phyloP scores from a whole-genome alignment of 2,888 invertebrate species.

The Lucinisca nassula region DNA sequence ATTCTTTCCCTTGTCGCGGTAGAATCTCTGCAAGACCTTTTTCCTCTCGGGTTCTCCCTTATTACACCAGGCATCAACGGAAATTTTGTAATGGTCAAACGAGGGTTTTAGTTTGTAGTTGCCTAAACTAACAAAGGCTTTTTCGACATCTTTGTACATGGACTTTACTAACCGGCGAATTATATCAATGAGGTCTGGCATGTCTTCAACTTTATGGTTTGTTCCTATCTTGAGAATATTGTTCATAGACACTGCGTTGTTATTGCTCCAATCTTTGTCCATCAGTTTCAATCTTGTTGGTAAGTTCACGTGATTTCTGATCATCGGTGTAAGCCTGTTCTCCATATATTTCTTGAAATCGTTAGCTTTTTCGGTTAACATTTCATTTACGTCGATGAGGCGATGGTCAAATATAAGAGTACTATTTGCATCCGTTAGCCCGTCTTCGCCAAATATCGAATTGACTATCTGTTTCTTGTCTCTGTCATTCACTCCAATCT shows the following conservation, averaged over 20 bases:
- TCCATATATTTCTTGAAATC: too few species aligned
- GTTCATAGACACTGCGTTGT: slow-evolving; percentile 39
- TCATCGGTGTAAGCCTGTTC: too few species aligned
- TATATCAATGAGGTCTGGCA: slow-evolving; percentile 26
- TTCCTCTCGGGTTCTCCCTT: background rate
- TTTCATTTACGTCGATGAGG: background rate
- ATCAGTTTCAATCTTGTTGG: slow-evolving; percentile 2
- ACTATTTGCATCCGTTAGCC: slow-evolving; percentile 7
- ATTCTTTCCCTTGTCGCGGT: slow-evolving; percentile 2
- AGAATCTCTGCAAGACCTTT: background rate
- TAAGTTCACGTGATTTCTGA: slow-evolving; percentile 21
- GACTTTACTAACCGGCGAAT: background rate
- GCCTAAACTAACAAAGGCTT: slow-evolving; percentile 25
- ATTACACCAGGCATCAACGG: slow-evolving; percentile 18
- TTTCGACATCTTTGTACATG: slow-evolving; percentile 35
- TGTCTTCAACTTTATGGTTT: slow-evolving; percentile 24
- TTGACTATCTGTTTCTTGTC: too few species aligned
- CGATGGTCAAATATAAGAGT: slow-evolving; percentile 22
- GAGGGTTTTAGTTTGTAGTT: slow-evolving; percentile 4
- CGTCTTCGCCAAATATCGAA: too few species aligned
- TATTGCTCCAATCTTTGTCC: slow-evolving; percentile 46
- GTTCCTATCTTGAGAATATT: slow-evolving; percentile 21
- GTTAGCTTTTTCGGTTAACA: background rate
- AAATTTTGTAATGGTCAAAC: slow-evolving; percentile 6
- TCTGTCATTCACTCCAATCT: too few species aligned